Conservation (phyloP, 2,113 vertebrate genomes). For the Grallaria varia region DNA sequence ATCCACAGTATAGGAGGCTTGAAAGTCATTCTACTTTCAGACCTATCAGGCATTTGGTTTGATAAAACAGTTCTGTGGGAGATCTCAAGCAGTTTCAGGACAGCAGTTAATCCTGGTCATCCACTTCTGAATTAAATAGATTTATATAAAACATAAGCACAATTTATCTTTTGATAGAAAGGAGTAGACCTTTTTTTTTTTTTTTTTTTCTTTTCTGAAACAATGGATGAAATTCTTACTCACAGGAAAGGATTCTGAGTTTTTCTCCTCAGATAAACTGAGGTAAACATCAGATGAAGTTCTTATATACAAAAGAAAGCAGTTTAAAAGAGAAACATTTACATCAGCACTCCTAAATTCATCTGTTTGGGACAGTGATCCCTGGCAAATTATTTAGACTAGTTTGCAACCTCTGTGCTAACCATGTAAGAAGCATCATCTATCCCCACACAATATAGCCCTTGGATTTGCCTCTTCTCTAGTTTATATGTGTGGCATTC, state of each 20-base stretch:
- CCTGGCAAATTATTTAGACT: background rate
- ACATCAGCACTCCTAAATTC: background rate
- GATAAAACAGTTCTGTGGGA: background rate
- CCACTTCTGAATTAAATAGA: background rate
- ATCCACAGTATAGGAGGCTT: background rate
- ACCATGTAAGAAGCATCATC: background rate
- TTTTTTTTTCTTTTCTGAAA: background rate
- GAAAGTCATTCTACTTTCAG: background rate
- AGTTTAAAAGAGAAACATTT: background rate
- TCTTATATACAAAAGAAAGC: background rate
- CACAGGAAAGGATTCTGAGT: background rate
- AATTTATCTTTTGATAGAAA: background rate
- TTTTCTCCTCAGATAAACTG: background rate
- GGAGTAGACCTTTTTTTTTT: background rate
- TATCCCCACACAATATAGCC: background rate
- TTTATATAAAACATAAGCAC: background rate
- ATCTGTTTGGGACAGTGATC: background rate
- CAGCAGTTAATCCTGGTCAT: background rate
- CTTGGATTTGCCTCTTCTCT: background rate
- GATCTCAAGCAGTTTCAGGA: background rate
- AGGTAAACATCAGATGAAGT: background rate
- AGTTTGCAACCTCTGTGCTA: background rate
- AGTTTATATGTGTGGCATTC: background rate
- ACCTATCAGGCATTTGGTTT: background rate
- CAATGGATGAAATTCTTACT: background rate